Percentiles rank a stretch among this genome's conserved stretches.
Evolutionary conservation across 2,888 invertebrate genomes (phyloP).

Genomic region (Meta bourneti): DNA sequence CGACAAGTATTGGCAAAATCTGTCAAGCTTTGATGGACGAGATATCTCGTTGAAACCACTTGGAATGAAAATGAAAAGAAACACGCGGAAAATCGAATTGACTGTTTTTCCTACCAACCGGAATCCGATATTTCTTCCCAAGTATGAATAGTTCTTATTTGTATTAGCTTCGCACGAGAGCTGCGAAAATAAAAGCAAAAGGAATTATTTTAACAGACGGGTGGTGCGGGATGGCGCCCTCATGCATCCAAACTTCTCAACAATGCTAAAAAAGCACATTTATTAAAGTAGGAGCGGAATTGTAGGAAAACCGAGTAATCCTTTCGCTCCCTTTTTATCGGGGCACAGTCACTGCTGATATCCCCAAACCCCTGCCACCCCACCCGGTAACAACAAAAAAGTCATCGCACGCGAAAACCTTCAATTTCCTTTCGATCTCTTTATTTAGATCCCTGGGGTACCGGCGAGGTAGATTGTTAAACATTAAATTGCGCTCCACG

Average conservation of each 20-base stretch:
- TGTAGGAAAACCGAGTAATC: slow-evolving; percentile 17
- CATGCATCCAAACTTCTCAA: background rate
- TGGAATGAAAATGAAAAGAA: background rate
- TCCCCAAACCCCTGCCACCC: background rate
- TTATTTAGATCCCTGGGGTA: slow-evolving; percentile 61
- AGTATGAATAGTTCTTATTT: background rate
- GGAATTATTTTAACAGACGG: background rate
- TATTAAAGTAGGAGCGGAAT: background rate
- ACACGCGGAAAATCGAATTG: background rate
- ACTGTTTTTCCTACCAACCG: background rate
- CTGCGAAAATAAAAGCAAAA: background rate
- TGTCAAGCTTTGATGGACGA: too few species aligned
- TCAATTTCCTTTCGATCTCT: slow-evolving; percentile 60
- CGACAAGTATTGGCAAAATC: too few species aligned
- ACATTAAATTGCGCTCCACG: slow-evolving; percentile 67
- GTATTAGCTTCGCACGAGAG: background rate
- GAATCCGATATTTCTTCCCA: too few species aligned
- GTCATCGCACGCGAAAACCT: slow-evolving; percentile 49
- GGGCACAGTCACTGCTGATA: slow-evolving; percentile 16
- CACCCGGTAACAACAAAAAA: slow-evolving; percentile 4
- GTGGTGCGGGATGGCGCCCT: background rate
- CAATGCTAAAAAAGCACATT: slow-evolving; percentile 6
- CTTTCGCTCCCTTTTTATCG: slow-evolving; percentile 11
- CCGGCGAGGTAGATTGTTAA: slow-evolving; percentile 33
- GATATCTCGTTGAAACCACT: too few species aligned